phyloP scores from a whole-genome alignment of 2,113 vertebrate genomes.

The Eclectus roratus region DNA sequence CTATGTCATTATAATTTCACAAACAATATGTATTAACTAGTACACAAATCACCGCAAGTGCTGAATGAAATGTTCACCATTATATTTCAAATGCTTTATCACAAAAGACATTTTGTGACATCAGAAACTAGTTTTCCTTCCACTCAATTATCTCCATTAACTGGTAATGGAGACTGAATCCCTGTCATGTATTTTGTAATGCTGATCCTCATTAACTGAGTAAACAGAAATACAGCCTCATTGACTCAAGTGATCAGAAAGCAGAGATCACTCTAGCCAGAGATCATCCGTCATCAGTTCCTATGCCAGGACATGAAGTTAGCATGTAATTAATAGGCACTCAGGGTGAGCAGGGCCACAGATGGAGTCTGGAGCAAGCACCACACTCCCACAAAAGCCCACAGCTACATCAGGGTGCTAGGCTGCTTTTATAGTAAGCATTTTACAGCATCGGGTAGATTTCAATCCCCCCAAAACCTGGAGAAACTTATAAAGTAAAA shows the following conservation, averaged over 20 bases:
- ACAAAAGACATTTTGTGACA: constrained; percentile 41
- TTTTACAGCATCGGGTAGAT: background rate
- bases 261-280: background rate
- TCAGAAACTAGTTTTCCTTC: constrained; percentile 57
- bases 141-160: constrained; percentile 60
- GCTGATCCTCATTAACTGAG: constrained; percentile 41
- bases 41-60: background rate
- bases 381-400: background rate
- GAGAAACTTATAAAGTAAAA: background rate
- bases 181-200: background rate
- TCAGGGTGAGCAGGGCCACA: background rate
- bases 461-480: background rate
- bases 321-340: background rate
- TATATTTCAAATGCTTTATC: constrained; percentile 28
- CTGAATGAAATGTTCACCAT: constrained; percentile 40
- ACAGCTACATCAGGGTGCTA: background rate
- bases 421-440: background rate
- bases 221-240: constrained; percentile 32
- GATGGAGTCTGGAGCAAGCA: background rate
- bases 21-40: background rate
- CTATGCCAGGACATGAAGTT: background rate
- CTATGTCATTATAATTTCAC: constrained; percentile 27
- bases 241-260: constrained; percentile 3
- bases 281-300: background rate
- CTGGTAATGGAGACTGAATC: constrained; percentile 25